A percentile compares a stretch with the other conserved stretches of the same genome.
These are phyloP conservation scores for Ypsolopha scabrella DNA, from an alignment of 2,888 invertebrate species.

Conservation along the genomic window DNA sequence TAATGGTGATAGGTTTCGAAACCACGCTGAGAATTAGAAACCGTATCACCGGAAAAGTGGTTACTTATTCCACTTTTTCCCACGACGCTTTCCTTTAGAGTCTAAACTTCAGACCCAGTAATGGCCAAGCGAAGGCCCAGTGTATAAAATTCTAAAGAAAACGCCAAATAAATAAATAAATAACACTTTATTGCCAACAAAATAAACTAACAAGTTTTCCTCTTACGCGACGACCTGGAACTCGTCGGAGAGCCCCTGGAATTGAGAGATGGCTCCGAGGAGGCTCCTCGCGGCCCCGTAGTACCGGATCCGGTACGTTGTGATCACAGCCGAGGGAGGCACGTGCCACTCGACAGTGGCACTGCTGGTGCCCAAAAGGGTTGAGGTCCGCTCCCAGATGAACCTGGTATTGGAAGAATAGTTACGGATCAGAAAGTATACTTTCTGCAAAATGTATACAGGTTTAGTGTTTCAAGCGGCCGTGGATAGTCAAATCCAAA, in stretches of 20 bases:
- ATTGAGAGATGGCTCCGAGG: slow-evolving; percentile 72
- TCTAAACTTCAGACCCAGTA: too few species aligned
- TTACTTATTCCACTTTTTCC: too few species aligned
- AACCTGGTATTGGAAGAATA: slow-evolving; percentile 69
- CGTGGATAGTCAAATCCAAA: too few species aligned
- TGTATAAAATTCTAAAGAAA: neutral
- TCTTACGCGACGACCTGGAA: slow-evolving; percentile 38
- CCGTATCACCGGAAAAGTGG: too few species aligned
- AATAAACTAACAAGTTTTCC: too few species aligned
- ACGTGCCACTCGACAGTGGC: slow-evolving; percentile 85
- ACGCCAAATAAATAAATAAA: neutral
- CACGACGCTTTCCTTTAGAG: too few species aligned
- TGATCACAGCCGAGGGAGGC: slow-evolving; percentile 70
- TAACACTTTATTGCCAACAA: slow-evolving; percentile 7
- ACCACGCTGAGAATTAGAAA: too few species aligned
- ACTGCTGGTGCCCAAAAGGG: slow-evolving; percentile 79
- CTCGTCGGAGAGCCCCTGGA: slow-evolving; percentile 68
- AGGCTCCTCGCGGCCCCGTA: slow-evolving; percentile 79
- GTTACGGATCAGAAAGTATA: too few species aligned
- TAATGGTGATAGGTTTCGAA: too few species aligned
- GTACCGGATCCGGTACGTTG: slow-evolving; percentile 84
- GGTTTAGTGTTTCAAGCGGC: too few species aligned
- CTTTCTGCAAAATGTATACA: too few species aligned
- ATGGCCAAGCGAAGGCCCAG: too few species aligned
- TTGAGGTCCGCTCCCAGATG: slow-evolving; percentile 78